These are phyloP conservation scores for Heterotilapia buettikoferi DNA, from an alignment of 2,113 vertebrate genomes.

Conservation along the genomic window DNA sequence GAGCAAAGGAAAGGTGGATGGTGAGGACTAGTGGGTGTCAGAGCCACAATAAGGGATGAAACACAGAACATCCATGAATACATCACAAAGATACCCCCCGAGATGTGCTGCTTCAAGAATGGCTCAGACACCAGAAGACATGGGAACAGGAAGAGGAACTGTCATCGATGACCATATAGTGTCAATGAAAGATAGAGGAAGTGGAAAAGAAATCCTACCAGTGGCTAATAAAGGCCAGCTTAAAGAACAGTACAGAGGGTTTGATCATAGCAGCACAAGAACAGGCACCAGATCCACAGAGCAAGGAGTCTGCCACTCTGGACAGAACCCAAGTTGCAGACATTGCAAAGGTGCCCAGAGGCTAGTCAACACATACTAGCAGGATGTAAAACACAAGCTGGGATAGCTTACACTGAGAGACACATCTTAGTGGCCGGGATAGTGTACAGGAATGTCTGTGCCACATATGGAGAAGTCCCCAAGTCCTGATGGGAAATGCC, in stretches of 20 bases:
- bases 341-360: not conserved
- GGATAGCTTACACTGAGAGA: not conserved
- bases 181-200: not conserved
- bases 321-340: not conserved
- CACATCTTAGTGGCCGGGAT: not conserved
- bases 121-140: not conserved
- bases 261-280: not conserved
- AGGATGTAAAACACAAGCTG: not conserved
- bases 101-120: not conserved
- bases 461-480: not conserved
- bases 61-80: not conserved
- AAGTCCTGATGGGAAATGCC: not conserved
- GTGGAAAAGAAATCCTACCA: not conserved
- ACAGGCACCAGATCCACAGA: not conserved
- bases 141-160: not conserved
- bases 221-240: not conserved
- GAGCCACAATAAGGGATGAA: not conserved
- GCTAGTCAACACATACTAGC: not conserved
- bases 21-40: rapidly evolving
- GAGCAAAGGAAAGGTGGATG: not conserved
- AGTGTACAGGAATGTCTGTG: not conserved
- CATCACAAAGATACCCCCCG: not conserved
- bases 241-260: not conserved
- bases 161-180: not conserved
- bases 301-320: not conserved